Base-by-base conservation (phyloP, 2,888 invertebrate species). In the Acrobasis repandana region DNA sequence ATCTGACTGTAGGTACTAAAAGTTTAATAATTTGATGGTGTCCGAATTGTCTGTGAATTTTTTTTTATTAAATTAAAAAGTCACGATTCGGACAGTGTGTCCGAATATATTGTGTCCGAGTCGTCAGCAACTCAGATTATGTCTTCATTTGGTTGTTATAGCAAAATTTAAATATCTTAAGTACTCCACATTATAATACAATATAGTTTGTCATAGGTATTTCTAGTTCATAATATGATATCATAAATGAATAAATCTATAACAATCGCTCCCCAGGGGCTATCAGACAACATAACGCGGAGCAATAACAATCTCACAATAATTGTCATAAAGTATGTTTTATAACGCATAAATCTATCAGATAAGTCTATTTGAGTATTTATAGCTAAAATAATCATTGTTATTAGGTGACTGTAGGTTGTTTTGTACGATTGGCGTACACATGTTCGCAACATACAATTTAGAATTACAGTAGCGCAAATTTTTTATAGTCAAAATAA, bases 311-410 rank as follows among this genome's bases (percentile, higher is more conserved):
- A 64, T 66, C 62, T 57, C 58, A 67, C 57, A 67, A 62, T 63
- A 64, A 71, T 72, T 70, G 70, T 71, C 67, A 61, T 66, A 69
- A 65, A 70, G 56, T 58, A 58, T 57, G 58, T 36, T 70, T 71
- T 72, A 73, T 67, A 60, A 50, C 16, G 14, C 65, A 72, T 71
- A 73, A 73, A 72, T 68, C 65, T 61, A 65, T 68, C 63, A 70
- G 67, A 69, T 72, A 74, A 68, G 64, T 36, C 56, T 71, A 71
- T 70, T 70, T 70, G 62, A 67, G 14, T 43, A 54, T 38, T 54
- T 38, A 43, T 43, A 43, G 43, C 43, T 43, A 43, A 67, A 66
- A 67, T 70, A 71, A 69, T 71, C 67, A 71, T 67, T 63, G 62
- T 63, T 64, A 63, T 68, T 8, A 18, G 9, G 8, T 38, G 36